These are phyloP conservation scores for Gobiocypris rarus DNA, from an alignment of 2,113 vertebrate genomes.

Conservation along the genomic window DNA sequence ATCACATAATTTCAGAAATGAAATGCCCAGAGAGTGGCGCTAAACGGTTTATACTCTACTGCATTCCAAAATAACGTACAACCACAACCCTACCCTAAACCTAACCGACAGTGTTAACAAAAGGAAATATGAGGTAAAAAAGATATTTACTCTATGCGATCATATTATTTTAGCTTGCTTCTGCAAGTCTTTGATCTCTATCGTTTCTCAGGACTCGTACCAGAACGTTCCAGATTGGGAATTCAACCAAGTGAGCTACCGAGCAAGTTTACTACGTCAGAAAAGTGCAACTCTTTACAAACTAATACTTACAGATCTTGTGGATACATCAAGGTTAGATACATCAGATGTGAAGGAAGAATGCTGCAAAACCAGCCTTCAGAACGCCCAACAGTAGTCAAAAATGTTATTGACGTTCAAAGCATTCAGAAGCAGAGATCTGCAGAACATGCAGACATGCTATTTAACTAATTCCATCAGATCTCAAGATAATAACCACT, in stretches of 20 bases:
- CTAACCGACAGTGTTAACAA: no score
- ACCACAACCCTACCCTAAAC: no score
- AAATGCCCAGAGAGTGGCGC: no score
- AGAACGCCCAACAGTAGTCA: neutral
- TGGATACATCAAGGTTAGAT: neutral
- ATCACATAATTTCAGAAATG: no score
- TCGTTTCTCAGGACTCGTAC: neutral
- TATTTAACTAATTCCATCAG: neutral
- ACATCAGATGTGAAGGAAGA: neutral
- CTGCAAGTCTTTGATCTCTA: neutral
- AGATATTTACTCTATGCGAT: no score
- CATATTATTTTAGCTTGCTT: no score
- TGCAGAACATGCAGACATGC: neutral
- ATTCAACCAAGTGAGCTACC: neutral
- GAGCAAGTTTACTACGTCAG: neutral
- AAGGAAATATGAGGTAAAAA: no score
- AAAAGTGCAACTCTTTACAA: neutral
- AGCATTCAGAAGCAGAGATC: neutral
- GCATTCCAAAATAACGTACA: no score
- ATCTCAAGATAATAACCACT: conserved; percentile 1
- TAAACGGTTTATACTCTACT: no score
- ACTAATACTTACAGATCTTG: neutral
- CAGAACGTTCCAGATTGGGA: neutral
- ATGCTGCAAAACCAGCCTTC: neutral
- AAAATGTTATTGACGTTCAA: neutral